Evolutionary conservation across 2,797 vertebrate species (phyloP), one percentile per base, ranked within the genome.

Genomic region (Gobio occitaniae): DNA sequence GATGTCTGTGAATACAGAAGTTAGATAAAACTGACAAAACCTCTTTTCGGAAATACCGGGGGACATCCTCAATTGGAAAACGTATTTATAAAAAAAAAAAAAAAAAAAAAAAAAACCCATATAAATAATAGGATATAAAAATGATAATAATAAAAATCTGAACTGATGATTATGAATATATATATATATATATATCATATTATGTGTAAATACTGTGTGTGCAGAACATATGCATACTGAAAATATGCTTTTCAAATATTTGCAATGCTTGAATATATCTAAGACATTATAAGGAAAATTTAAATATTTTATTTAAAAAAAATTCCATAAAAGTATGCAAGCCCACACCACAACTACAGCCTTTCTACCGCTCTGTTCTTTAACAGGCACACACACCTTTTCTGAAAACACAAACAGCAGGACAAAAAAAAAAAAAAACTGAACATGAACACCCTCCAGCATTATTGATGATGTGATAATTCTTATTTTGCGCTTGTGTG

Each of bases 391-490:
- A 77, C 61, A 77, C 72, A 69, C 21, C 47, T 77, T 68, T 77
- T 69, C 36, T 41, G 56, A 75, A 83, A 83, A 74, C 32, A 48
- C 41, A 82, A 74, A 47, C 52, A 63, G 7, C 16, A 38, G 41
- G 13, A 50, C n/a, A 79, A 65, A 78, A 68, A 71, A 47, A 29
- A 54, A 2, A 32, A 54, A 2, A 25, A 13, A 5, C 1, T 5
- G 13, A 54, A 76, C 74, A 78, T 8, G 52, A 84, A 80, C 70
- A 63, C 65, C 78, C 82, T 75, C 61, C 44, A 44, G 83, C 65
- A 52, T 82, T 82, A 84, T 78, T 78, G 82, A 50, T 32, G n/a
- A 76, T 29, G 21, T 75, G 68, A 83, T 87, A 25, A 84, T 81
- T 87, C 72, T 87, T 9, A 87, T 78, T 72, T 54, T 17, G 15